Conservation (phyloP, 2,113 vertebrate species). For the Pteropus alecto region DNA sequence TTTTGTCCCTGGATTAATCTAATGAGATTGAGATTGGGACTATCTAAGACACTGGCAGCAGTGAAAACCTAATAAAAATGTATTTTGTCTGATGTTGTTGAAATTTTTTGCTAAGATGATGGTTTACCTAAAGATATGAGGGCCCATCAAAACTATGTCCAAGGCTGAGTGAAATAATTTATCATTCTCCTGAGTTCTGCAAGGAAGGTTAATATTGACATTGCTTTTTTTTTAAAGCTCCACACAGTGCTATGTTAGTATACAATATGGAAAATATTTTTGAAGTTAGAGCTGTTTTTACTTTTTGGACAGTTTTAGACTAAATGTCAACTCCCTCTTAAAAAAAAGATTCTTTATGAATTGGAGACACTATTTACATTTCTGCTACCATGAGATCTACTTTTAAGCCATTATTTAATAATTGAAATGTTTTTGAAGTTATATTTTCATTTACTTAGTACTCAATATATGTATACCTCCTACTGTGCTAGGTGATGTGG, state of each 20-base stretch:
- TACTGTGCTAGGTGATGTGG: not conserved
- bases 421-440: not conserved
- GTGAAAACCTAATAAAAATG: not conserved
- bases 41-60: not conserved
- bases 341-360: not conserved
- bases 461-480: not conserved
- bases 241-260: not conserved
- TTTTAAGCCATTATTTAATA: not conserved
- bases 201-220: not conserved
- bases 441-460: not conserved
- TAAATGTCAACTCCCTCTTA: not conserved
- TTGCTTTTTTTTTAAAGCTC: not conserved
- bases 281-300: slow-evolving; percentile 26
- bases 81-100: not conserved
- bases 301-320: not conserved
- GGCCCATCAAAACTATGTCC: not conserved
- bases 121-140: not conserved
- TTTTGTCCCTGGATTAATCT: not conserved
- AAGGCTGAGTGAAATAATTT: not conserved
- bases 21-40: not conserved
- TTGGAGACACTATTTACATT: not conserved
- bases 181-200: not conserved
- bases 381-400: not conserved
- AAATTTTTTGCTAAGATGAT: not conserved
- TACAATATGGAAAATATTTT: slow-evolving; percentile 11